Evolutionary conservation across 2,888 invertebrate genomes (phyloP), one percentile per base, ranked within the genome.

Genomic region (Eulithis prunata): DNA sequence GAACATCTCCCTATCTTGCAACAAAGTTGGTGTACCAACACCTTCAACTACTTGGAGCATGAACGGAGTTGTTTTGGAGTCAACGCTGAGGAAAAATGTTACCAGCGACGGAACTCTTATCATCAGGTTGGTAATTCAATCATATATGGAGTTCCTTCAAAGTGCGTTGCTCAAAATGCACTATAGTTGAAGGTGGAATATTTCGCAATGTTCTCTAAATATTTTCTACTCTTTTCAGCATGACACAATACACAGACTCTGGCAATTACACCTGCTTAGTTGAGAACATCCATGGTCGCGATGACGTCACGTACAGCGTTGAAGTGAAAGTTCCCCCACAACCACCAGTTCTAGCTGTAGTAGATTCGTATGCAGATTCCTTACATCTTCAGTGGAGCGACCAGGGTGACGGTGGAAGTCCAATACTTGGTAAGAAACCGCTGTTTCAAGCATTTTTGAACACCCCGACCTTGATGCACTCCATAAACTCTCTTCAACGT

Each of bases 221-320:
- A 41, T 10, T 10, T 10, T 41, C 41, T 41, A 8, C 10, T 46
- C 38, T 43, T 28, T 51, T 67, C 92, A 93, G 93, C 71, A 91
- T 92, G 90, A 93, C 96, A 4, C 97, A 97, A 83, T 95, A 96
- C 73, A 95, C 95, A 28, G 98, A 98, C 86, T 96, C 96, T 75
- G 98, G 97, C 12, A 98, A 98, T 90, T 98, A 98, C 87, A 97
- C 97, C 0, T 98, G 98, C 82, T 93, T 94, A 45, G 97, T 97
- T 0, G 97, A 97, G 80, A 98, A 98, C 84, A 94, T 94, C 10
- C 95, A 97, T 88, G 97, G 97, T 2, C 95, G 95, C 62, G 98
- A 97, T 86, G 96, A 96, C 77, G 97, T 98, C 68, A 95, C 96
- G 0, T 97, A 97, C 85, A 95, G 95, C 64, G 94, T 97, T 28